Evolutionary conservation across 1,140 invertebrate genomes (phyloP).

Genomic region (Yoshiicerus persimilis): DNA sequence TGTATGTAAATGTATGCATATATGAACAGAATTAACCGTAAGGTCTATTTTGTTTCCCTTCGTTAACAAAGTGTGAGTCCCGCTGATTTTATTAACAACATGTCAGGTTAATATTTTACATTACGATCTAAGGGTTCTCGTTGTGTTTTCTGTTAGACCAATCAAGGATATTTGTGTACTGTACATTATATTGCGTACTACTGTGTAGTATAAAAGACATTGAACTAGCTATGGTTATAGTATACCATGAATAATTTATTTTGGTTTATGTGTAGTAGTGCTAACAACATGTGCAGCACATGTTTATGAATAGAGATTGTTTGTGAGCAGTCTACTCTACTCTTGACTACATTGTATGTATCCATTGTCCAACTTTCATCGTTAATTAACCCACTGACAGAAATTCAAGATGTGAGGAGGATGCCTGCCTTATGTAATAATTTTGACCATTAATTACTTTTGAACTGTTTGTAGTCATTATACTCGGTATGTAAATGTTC

Average conservation of each 20-base stretch:
- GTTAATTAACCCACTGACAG: constrained; percentile 12
- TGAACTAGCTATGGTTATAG: neutral
- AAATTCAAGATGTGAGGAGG: neutral
- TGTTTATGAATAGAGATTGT: neutral
- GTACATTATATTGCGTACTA: too few relatives aligned
- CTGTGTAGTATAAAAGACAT: neutral
- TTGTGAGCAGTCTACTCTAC: neutral
- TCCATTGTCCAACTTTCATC: neutral
- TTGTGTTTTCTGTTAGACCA: too few relatives aligned
- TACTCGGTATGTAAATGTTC: neutral
- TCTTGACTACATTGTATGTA: neutral
- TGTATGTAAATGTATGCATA: too few relatives aligned
- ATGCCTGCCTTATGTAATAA: neutral
- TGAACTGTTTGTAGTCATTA: neutral
- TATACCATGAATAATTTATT: neutral
- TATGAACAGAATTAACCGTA: too few relatives aligned
- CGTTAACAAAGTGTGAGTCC: constrained; percentile 16
- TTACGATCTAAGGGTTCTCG: too few relatives aligned
- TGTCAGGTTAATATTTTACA: constrained; percentile 16
- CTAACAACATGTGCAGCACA: neutral
- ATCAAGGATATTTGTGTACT: too few relatives aligned
- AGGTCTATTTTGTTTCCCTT: neutral
- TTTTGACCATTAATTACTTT: neutral
- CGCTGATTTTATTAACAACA: constrained; percentile 32
- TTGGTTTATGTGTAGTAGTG: neutral